phyloP scores from a whole-genome alignment of 1,140 invertebrate genomes.

The Marisa cornuarietis region DNA sequence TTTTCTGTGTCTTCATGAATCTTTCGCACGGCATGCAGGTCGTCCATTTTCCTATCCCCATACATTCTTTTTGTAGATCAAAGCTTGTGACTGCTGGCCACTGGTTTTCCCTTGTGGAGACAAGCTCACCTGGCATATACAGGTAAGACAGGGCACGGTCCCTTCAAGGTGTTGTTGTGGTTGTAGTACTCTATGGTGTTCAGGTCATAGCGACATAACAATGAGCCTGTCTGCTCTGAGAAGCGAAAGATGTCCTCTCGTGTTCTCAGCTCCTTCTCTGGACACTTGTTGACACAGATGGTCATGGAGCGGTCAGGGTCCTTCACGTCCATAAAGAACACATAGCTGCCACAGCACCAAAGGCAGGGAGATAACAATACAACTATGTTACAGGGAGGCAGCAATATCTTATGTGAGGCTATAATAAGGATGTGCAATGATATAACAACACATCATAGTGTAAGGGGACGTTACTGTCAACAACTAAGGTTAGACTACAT shows the following conservation, averaged over 20 bases:
- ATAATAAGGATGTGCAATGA: too few species aligned
- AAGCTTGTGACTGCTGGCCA: background rate
- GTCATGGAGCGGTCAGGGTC: slow-evolving; percentile 81
- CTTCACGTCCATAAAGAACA: slow-evolving; percentile 85
- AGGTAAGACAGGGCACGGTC: slow-evolving; percentile 56
- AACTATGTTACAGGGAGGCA: too few species aligned
- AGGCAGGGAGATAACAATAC: too few species aligned
- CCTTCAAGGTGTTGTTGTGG: slow-evolving; percentile 32
- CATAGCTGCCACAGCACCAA: slow-evolving; percentile 68
- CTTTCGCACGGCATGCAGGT: too few species aligned
- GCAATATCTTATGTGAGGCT: too few species aligned
- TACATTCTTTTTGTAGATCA: slow-evolving; percentile 9
- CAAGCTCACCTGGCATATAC: slow-evolving; percentile 53
- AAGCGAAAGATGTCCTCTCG: slow-evolving; percentile 79
- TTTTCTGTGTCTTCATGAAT: too few species aligned
- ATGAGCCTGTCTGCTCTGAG: slow-evolving; percentile 77
- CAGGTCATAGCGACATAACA: slow-evolving; percentile 73
- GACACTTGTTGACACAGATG: slow-evolving; percentile 91
- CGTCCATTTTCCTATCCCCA: background rate
- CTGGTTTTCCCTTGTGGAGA: background rate
- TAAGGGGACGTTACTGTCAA: too few species aligned
- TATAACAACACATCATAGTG: too few species aligned
- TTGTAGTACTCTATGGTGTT: slow-evolving; percentile 43
- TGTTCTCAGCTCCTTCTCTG: slow-evolving; percentile 73
- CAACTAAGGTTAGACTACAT: too few species aligned